phyloP scores from a whole-genome alignment of 2,113 vertebrate species.

The Cinclus mexicanus region DNA sequence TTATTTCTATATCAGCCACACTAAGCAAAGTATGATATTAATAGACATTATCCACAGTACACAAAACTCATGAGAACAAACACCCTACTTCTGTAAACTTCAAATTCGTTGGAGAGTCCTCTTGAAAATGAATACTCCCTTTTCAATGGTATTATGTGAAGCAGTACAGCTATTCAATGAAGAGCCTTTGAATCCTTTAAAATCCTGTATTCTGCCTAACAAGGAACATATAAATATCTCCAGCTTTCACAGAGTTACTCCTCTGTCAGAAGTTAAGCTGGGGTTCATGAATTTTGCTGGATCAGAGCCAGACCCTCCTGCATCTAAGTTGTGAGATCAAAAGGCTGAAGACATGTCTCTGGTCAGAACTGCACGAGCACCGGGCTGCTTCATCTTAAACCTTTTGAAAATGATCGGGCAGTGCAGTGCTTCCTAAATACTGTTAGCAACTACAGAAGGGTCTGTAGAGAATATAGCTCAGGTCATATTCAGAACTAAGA shows the following conservation, averaged over 20 bases:
- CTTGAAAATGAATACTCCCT: background rate
- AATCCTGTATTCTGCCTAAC: conserved; percentile 6
- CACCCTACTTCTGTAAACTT: background rate
- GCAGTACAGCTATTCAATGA: conserved; percentile 17
- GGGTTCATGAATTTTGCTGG: background rate
- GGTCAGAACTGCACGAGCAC: background rate
- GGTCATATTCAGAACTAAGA: background rate
- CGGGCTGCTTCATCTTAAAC: background rate
- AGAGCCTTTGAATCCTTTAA: conserved; percentile 16
- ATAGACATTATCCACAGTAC: background rate
- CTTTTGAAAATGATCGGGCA: background rate
- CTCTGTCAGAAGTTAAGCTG: background rate
- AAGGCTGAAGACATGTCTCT: background rate
- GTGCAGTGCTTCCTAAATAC: background rate
- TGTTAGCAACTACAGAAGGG: background rate
- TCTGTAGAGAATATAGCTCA: background rate
- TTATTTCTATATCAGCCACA: background rate
- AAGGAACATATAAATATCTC: background rate
- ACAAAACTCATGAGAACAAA: background rate
- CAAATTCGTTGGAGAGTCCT: background rate
- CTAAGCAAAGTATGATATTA: background rate
- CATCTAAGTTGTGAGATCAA: background rate
- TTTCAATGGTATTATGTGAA: background rate
- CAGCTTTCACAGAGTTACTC: background rate
- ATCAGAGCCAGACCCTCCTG: background rate